Evolutionary conservation across 2,797 vertebrate genomes (phyloP), one percentile per base, ranked within the genome.

Genomic region (Poeciliopsis paucimaculata): DNA sequence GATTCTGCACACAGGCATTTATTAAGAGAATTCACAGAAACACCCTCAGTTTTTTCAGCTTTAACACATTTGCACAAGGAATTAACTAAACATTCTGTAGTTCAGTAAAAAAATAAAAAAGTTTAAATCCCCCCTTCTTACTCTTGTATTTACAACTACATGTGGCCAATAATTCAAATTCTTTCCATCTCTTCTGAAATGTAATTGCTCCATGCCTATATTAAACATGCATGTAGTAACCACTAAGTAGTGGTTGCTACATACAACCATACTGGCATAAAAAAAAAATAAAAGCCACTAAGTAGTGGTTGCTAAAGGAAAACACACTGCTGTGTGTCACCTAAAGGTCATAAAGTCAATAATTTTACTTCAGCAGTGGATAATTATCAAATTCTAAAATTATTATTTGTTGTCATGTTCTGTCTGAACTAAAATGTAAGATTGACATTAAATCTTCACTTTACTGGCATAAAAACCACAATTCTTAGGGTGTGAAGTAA

Each of bases 1-100:
- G 55, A 46, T 62, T 75, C 41, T 75, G 57, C 28, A 12, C 62
- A 75, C 74, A 34, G 41, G 41, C 36, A 31, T 41, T n/a, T 46
- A 75, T 62, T 70, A 31, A 62, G 39, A 46, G 41, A n/a, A 46
- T 34, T 12, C 39, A 60, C 15, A 45, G 53, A 31, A 60, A 43
- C 26, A 36, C 31, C 31, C 23, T 31, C 15, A 26, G 18, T 2
- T 34, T 53, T 53, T 34, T 11, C 55, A 62, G 1, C 57, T 39
- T 45, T 3, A 73, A 39, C 31, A 68, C 49, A n/a, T 74, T 55
- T 26, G 11, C 18, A 45, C 23, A 45, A 45, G n/a, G n/a, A 75
- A 75, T 31, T 60, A 23, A 74, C 51, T 55, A 9, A 57, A 57
- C 36, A 9, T 15, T 18, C 73, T n/a, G 34, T 39, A 41, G 36